phyloP scores from a whole-genome alignment of 2,888 invertebrate genomes.

The Pterostichus niger region DNA sequence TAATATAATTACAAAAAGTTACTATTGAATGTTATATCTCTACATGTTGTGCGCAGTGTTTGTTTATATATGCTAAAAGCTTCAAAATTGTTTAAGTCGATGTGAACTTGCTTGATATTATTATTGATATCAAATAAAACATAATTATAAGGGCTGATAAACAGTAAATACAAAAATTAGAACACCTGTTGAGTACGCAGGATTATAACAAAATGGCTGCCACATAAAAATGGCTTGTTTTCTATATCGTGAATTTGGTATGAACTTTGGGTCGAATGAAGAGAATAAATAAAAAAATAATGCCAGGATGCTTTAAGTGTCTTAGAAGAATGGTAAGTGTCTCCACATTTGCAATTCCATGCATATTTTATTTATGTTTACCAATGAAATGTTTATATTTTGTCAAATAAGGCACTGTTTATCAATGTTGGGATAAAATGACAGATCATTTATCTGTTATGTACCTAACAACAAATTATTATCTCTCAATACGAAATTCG shows the following conservation, averaged over 20 bases:
- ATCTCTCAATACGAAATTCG: too few species aligned
- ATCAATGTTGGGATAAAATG: too few species aligned
- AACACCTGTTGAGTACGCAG: slow-evolving; percentile 64
- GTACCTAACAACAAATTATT: too few species aligned
- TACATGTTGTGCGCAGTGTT: slow-evolving; percentile 10
- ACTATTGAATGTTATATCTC: background rate
- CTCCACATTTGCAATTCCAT: background rate
- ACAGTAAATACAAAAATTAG: slow-evolving; percentile 28
- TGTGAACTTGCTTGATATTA: slow-evolving; percentile 2
- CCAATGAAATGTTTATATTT: background rate
- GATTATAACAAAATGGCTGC: slow-evolving; percentile 62
- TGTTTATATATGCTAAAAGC: slow-evolving; percentile 14
- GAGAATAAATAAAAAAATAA: slow-evolving; percentile 69
- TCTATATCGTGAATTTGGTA: slow-evolving; percentile 16
- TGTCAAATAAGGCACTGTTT: too few species aligned
- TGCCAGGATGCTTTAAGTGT: slow-evolving; percentile 75
- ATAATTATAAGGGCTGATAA: slow-evolving; percentile 3
- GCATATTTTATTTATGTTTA: background rate
- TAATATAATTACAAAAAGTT: slow-evolving; percentile 28
- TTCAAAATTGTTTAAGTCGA: slow-evolving; percentile 5
- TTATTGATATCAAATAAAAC: too few species aligned
- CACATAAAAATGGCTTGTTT: slow-evolving; percentile 57
- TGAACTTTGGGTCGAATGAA: slow-evolving; percentile 21
- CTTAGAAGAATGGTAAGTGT: slow-evolving; percentile 76
- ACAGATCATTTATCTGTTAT: too few species aligned